Conservation (phyloP, 1,140 invertebrate genomes). For the Papilio polyxenes region DNA sequence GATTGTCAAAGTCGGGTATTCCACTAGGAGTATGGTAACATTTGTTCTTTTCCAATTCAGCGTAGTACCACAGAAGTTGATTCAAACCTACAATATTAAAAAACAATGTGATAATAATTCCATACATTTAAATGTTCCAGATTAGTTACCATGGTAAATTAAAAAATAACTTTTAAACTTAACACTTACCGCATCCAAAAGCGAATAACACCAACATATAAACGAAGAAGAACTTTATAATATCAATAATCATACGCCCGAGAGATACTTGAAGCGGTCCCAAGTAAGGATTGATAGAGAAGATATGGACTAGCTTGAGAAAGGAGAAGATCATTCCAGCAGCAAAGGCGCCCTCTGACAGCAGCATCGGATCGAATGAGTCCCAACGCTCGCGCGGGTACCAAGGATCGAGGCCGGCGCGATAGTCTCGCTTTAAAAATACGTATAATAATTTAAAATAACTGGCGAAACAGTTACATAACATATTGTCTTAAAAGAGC, state of each 20-base stretch:
- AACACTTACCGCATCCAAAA: constrained; percentile 90
- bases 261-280: constrained; percentile 93
- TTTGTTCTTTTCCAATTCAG: constrained; percentile 91
- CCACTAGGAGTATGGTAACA: constrained; percentile 88
- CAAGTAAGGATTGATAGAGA: constrained; percentile 96
- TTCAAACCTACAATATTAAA: constrained; percentile 87
- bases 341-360: constrained; percentile 96
- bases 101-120: not conserved
- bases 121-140: no score
- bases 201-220: constrained; percentile 94
- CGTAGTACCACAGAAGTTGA: constrained; percentile 97
- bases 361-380: constrained; percentile 95
- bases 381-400: constrained; percentile 94
- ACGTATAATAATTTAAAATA: no score
- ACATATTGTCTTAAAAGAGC: not conserved
- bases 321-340: constrained; percentile 98
- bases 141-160: no score
- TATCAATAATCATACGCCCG: constrained; percentile 95
- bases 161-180: no score
- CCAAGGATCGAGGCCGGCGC: constrained; percentile 87
- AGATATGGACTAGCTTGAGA: constrained; percentile 96
- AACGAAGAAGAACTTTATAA: constrained; percentile 96
- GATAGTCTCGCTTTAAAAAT: constrained; percentile 84
- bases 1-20: constrained; percentile 87
- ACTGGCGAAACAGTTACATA: no score